These are phyloP conservation scores for Macrochelys suwanniensis DNA, from an alignment of 2,797 vertebrate genomes.

Conservation along the genomic window DNA sequence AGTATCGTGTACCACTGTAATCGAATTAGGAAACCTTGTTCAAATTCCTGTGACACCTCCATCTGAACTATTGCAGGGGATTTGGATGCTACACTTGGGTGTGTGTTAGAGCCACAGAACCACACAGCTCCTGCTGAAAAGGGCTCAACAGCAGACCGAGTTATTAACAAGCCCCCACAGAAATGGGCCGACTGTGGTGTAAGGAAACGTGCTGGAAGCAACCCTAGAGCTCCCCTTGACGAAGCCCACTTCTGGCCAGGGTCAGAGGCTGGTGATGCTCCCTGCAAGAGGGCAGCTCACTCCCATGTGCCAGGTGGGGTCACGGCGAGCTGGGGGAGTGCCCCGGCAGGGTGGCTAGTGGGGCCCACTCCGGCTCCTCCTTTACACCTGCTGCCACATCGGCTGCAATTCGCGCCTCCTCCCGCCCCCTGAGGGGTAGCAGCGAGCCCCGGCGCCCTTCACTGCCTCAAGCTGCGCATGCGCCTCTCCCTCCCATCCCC, in stretches of 20 bases:
- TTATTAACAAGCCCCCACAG: neutral
- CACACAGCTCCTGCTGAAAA: neutral
- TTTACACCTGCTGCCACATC: accelerated
- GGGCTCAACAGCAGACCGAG: neutral
- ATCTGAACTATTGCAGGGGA: neutral
- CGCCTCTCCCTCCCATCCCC: no score
- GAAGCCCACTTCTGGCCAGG: no score
- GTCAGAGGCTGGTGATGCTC: neutral
- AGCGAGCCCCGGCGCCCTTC: no score
- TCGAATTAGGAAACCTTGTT: neutral
- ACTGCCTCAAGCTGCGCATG: neutral
- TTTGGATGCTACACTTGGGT: slow-evolving; percentile 4
- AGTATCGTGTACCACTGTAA: neutral
- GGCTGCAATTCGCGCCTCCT: neutral
- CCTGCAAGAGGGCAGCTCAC: neutral
- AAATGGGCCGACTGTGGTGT: no score
- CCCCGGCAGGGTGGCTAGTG: no score
- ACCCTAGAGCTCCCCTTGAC: neutral
- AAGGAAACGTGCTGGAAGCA: no score
- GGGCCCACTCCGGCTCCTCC: no score
- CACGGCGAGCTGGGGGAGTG: neutral
- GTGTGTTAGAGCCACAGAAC: neutral
- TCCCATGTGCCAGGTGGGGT: neutral
- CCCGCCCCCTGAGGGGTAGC: neutral
- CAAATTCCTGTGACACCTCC: neutral